These are phyloP conservation scores for Panurus biarmicus DNA, from an alignment of 2,113 vertebrate species.

Conservation along the genomic window DNA sequence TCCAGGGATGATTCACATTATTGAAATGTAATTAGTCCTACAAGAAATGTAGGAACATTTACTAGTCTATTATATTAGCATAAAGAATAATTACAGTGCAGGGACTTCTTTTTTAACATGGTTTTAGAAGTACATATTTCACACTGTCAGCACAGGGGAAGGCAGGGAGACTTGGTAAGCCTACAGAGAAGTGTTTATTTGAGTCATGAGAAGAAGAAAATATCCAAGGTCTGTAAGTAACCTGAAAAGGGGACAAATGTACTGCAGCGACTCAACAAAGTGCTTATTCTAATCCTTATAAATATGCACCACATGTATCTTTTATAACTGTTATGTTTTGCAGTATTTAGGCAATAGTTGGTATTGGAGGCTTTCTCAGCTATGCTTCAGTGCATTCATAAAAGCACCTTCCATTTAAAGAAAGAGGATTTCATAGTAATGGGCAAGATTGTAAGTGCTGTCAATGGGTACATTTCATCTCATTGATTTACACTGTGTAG, in stretches of 20 bases:
- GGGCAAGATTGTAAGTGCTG: slow-evolving; percentile 33
- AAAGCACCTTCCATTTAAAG: slow-evolving; percentile 28
- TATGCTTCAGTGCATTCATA: slow-evolving; percentile 39
- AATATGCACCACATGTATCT: slow-evolving; percentile 35
- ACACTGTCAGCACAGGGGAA: background rate
- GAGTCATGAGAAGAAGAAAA: background rate
- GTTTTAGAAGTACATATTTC: background rate
- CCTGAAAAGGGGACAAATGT: slow-evolving; percentile 6
- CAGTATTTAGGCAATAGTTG: slow-evolving; percentile 14
- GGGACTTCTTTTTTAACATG: background rate
- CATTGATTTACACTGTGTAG: slow-evolving; percentile 42
- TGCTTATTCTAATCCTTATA: slow-evolving; percentile 47
- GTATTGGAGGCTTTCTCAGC: slow-evolving; percentile 28
- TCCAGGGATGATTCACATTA: slow-evolving; percentile 42
- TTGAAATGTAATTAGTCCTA: slow-evolving; percentile 53
- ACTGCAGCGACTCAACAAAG: background rate
- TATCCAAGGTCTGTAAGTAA: background rate
- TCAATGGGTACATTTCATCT: slow-evolving; percentile 56
- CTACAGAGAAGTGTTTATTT: background rate
- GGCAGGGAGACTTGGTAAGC: background rate
- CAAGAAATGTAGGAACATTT: slow-evolving; percentile 22
- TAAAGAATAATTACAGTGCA: slow-evolving; percentile 43
- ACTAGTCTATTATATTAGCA: slow-evolving; percentile 7
- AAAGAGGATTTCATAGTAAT: slow-evolving; percentile 56
- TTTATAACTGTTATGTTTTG: slow-evolving; percentile 45